phyloP scores from a whole-genome alignment of 1,140 invertebrate genomes.

The Pygmarrhopalites habei region DNA sequence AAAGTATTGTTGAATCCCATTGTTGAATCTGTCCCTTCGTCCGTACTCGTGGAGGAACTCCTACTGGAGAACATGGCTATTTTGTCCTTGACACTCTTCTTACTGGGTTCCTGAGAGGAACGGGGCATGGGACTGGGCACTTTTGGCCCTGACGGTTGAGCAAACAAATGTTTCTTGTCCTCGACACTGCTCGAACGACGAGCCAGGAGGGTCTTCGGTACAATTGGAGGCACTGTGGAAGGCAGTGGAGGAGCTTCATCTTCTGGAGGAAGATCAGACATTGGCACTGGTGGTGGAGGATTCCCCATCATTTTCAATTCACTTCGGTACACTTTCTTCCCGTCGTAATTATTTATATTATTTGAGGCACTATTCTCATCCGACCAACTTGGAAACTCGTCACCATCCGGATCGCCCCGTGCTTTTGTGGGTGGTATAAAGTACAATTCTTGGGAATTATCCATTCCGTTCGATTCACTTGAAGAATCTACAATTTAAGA shows the following conservation, averaged over 20 bases:
- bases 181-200: constrained; percentile 30
- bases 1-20: background rate
- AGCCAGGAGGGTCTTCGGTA: constrained; percentile 14
- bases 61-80: constrained; percentile 72
- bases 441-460: constrained; percentile 27
- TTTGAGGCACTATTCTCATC: constrained; percentile 20
- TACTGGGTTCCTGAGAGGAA: constrained; percentile 58
- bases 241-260: constrained; percentile 28
- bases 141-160: background rate
- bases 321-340: constrained; percentile 17
- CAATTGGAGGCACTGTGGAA: constrained; percentile 27
- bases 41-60: constrained; percentile 20
- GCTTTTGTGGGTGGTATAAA: constrained; percentile 47
- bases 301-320: constrained; percentile 22
- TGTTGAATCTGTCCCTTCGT: constrained; percentile 18
- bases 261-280: constrained; percentile 43
- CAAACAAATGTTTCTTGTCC: constrained; percentile 25
- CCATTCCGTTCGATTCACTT: constrained; percentile 29
- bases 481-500: constrained; percentile 23
- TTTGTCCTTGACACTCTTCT: constrained; percentile 72
- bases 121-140: background rate
- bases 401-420: constrained; percentile 75
- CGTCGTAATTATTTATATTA: background rate
- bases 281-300: constrained; percentile 45
- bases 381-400: constrained; percentile 62